These are phyloP conservation scores for Ptychochromis oligacanthus DNA, from an alignment of 2,113 vertebrate genomes.

Conservation along the genomic window DNA sequence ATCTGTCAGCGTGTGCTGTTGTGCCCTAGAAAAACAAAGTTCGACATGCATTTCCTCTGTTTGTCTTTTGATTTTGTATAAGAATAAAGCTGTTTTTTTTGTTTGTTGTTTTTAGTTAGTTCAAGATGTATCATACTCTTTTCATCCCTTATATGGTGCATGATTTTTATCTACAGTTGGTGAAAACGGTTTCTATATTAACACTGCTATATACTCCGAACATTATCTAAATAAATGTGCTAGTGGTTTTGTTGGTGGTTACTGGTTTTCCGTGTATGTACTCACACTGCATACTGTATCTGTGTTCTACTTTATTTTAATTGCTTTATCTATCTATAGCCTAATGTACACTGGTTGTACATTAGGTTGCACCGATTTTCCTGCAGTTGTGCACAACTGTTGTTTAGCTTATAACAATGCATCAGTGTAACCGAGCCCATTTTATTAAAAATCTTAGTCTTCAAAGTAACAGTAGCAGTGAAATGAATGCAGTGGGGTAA, in stretches of 20 bases:
- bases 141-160: not conserved
- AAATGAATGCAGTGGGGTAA: too few relatives aligned
- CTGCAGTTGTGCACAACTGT: too few relatives aligned
- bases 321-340: not conserved
- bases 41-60: not conserved
- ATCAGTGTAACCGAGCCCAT: too few relatives aligned
- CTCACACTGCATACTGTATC: not conserved
- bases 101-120: not conserved
- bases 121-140: not conserved
- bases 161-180: not conserved
- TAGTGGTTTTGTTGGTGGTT: not conserved
- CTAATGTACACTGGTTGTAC: too few relatives aligned
- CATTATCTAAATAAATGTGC: not conserved
- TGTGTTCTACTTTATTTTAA: not conserved
- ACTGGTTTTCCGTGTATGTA: not conserved
- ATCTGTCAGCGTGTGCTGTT: conserved; percentile 49
- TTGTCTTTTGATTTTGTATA: not conserved
- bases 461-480: too few relatives aligned
- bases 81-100: not conserved
- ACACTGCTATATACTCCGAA: not conserved
- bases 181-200: not conserved
- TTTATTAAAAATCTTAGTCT: too few relatives aligned
- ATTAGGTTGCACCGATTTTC: too few relatives aligned
- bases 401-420: too few relatives aligned
- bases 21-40: conserved; percentile 17